Percentiles rank a stretch among this genome's conserved stretches.
These are phyloP conservation scores for Hypsopygia costalis DNA, from an alignment of 2,888 invertebrate genomes.

Conservation along the genomic window DNA sequence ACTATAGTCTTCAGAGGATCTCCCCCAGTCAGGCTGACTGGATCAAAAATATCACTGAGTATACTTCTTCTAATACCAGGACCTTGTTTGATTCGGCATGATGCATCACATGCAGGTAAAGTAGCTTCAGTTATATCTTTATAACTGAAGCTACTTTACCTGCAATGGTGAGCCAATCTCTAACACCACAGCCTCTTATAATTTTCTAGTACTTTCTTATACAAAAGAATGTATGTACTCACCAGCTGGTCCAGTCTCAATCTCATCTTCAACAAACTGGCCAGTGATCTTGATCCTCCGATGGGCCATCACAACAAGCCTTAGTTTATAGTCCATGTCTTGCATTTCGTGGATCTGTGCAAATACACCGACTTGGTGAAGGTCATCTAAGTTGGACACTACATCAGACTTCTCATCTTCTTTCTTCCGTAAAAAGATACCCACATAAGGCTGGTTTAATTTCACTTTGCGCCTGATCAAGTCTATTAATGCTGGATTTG, in stretches of 20 bases:
- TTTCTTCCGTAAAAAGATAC: constrained; percentile 96
- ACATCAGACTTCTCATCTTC: constrained; percentile 94
- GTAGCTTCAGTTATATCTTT: too few relatives aligned
- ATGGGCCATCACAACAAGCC: constrained; percentile 97
- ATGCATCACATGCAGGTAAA: too few relatives aligned
- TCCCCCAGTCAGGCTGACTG: too few relatives aligned
- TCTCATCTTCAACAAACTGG: constrained; percentile 87
- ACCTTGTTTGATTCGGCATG: too few relatives aligned
- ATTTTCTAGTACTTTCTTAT: too few relatives aligned
- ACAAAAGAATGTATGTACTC: too few relatives aligned
- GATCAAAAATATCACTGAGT: too few relatives aligned
- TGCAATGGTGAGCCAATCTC: too few relatives aligned
- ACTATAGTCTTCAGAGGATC: too few relatives aligned
- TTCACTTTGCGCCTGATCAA: constrained; percentile 95
- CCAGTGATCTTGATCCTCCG: constrained; percentile 90
- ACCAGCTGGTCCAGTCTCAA: constrained; percentile 81
- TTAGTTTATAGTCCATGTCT: constrained; percentile 93
- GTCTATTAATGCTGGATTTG: constrained; percentile 92
- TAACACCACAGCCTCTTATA: too few relatives aligned
- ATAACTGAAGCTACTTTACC: too few relatives aligned
- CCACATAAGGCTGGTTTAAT: constrained; percentile 97
- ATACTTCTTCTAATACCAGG: too few relatives aligned
- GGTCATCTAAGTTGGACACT: constrained; percentile 90
- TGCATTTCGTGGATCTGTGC: constrained; percentile 99
- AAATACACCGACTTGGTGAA: constrained; percentile 96